Evolutionary conservation across 1,140 invertebrate species (phyloP).

Genomic region (Nixonia krombeini): DNA sequence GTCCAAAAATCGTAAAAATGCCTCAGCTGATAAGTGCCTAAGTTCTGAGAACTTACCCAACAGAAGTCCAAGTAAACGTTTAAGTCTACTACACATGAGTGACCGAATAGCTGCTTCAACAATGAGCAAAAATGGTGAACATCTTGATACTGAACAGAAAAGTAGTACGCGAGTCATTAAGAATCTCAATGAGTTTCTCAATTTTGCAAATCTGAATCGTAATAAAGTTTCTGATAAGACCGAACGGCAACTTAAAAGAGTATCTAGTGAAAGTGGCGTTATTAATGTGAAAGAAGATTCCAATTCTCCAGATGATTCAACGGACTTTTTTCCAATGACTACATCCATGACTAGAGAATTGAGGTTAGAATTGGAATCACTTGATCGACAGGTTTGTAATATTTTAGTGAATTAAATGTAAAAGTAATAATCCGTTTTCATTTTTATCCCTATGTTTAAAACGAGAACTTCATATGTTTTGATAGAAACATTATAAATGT

Average conservation of each 20-base stretch:
- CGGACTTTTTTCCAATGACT: constrained; percentile 88
- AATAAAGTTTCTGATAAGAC: constrained; percentile 64
- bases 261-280: constrained; percentile 59
- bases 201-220: constrained; percentile 80
- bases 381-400: constrained; percentile 82
- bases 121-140: constrained; percentile 53
- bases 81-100: constrained; percentile 48
- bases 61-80: constrained; percentile 48
- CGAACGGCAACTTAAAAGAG: constrained; percentile 58
- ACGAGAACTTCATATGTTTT: too few species aligned
- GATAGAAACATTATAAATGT: too few species aligned
- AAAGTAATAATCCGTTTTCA: not conserved
- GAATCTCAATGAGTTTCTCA: constrained; percentile 88
- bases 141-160: constrained; percentile 58
- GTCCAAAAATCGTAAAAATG: constrained; percentile 58
- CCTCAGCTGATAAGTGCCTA: constrained; percentile 62
- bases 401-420: not conserved
- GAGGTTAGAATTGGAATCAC: constrained; percentile 83
- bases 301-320: constrained; percentile 82
- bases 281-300: constrained; percentile 72
- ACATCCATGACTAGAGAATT: constrained; percentile 87
- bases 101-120: too few species aligned
- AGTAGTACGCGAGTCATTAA: constrained; percentile 76
- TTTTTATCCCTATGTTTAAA: too few species aligned
- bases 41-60: constrained; percentile 53